phyloP scores from a whole-genome alignment of 2,888 invertebrate genomes.

The Rhingia rostrata region DNA sequence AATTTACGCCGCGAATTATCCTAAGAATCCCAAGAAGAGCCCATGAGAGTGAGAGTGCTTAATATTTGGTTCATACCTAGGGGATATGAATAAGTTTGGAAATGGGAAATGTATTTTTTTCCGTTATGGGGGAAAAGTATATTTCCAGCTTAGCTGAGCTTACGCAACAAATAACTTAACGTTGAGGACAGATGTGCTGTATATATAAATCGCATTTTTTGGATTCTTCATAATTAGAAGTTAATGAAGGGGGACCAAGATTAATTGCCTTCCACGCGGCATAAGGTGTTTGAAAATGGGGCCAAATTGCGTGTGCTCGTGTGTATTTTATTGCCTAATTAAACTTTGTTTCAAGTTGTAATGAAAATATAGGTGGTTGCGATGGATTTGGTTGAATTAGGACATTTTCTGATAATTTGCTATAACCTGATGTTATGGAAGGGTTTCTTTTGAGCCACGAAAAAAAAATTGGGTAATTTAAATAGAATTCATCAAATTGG shows the following conservation, averaged over 20 bases:
- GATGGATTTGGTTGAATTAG: conserved; percentile 2
- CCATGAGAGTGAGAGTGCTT: neutral
- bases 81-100: conserved; percentile 44
- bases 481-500: too few relatives aligned
- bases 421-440: too few relatives aligned
- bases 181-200: conserved; percentile 39
- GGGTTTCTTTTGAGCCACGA: too few relatives aligned
- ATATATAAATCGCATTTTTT: conserved; percentile 31
- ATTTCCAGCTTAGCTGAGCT: conserved; percentile 1
- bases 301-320: conserved; percentile 19
- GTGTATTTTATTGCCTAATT: conserved; percentile 60
- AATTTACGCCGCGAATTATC: conserved; percentile 54
- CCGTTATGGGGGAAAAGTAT: neutral
- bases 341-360: conserved; percentile 63
- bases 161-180: conserved; percentile 7
- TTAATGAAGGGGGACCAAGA: conserved; percentile 68
- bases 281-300: conserved; percentile 55
- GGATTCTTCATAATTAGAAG: conserved; percentile 67
- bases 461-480: too few relatives aligned
- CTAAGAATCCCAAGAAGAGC: neutral
- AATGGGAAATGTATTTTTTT: conserved; percentile 2
- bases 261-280: conserved; percentile 57
- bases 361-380: conserved; percentile 16
- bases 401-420: neutral
- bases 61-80: conserved; percentile 7